Conservation (phyloP, 2,113 vertebrate genomes). For the Heliornis fulica region DNA sequence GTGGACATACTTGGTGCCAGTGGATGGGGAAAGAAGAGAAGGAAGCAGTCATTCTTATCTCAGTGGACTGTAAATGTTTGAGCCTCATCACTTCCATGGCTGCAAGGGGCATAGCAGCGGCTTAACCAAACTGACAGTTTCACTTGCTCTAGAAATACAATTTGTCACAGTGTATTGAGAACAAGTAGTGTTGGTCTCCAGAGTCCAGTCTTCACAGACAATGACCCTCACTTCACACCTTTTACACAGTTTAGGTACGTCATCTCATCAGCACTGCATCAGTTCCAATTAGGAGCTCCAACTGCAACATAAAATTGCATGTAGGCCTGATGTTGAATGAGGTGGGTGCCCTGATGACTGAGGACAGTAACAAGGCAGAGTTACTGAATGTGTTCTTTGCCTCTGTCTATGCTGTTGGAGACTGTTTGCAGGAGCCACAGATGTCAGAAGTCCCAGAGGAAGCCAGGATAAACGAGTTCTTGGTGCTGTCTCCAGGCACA, state of each 20-base stretch:
- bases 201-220: not conserved
- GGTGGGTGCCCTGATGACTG: too few relatives aligned
- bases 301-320: not conserved
- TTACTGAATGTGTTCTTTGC: too few relatives aligned
- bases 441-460: too few relatives aligned
- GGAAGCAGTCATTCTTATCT: not conserved
- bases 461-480: too few relatives aligned
- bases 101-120: rapidly evolving
- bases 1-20: too few relatives aligned
- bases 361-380: too few relatives aligned
- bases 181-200: not conserved
- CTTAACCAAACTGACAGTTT: not conserved
- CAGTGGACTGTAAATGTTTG: not conserved
- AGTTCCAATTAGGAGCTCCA: not conserved
- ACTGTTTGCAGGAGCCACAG: too few relatives aligned
- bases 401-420: too few relatives aligned
- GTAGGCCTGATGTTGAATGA: too few relatives aligned
- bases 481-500: too few relatives aligned
- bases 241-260: not conserved
- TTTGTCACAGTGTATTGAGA: not conserved
- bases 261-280: not conserved
- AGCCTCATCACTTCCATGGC: not conserved
- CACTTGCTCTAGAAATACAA: not conserved
- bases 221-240: not conserved
- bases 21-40: not conserved